Evolutionary conservation across 1,140 invertebrate species (phyloP).

Genomic region (Dinoponera quadriceps): DNA sequence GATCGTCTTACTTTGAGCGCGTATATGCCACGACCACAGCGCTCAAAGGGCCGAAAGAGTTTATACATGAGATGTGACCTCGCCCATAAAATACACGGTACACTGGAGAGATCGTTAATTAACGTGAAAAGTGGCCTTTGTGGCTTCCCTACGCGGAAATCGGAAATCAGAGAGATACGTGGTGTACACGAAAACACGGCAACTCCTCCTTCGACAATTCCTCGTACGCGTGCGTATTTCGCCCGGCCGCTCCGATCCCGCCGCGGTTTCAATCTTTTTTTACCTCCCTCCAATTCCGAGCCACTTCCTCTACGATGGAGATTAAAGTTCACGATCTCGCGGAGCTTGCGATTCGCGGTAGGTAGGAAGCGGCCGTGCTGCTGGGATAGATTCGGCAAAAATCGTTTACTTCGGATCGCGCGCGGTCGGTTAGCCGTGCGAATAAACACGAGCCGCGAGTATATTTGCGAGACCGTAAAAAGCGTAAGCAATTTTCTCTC

Average conservation of each 20-base stretch:
- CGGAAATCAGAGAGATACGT: not conserved
- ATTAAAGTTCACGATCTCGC: slow-evolving; percentile 52
- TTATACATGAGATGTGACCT: too few species aligned
- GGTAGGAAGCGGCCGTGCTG: too few species aligned
- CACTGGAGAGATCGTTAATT: too few species aligned
- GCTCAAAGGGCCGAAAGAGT: too few species aligned
- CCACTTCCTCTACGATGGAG: not conserved
- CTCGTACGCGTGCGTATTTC: not conserved
- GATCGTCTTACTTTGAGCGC: too few species aligned
- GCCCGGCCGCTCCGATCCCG: not conserved
- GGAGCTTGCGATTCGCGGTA: not conserved
- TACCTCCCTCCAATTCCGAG: not conserved
- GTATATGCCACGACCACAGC: too few species aligned
- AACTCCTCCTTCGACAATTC: not conserved
- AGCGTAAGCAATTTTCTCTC: slow-evolving; percentile 70
- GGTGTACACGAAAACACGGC: not conserved
- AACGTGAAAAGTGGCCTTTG: too few species aligned
- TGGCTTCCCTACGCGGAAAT: too few species aligned
- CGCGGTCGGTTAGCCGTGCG: slow-evolving; percentile 45
- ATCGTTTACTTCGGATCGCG: slow-evolving; percentile 63
- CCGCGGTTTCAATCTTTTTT: not conserved
- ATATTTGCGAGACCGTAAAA: slow-evolving; percentile 62
- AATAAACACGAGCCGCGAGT: slow-evolving; percentile 63
- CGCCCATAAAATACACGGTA: too few species aligned
- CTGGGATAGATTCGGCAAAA: slow-evolving; percentile 52